These are phyloP conservation scores for Crossocerus cetratus DNA, from an alignment of 2,888 invertebrate species.

Conservation along the genomic window DNA sequence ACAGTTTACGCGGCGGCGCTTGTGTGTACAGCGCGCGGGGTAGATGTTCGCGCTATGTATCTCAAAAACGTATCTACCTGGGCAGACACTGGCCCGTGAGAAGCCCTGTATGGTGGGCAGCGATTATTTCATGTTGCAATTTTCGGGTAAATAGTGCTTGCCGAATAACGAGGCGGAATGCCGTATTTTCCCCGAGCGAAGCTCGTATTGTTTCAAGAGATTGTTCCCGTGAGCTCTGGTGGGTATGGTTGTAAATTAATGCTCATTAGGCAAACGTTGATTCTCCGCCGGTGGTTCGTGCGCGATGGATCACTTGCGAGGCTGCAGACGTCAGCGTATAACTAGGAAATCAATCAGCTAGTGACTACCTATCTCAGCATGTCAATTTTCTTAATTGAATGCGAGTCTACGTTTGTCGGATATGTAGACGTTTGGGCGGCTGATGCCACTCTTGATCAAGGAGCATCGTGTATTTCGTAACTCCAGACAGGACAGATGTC, in stretches of 20 bases:
- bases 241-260: too few species aligned
- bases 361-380: conserved; percentile 36
- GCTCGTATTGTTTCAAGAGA: too few species aligned
- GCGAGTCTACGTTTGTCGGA: conserved; percentile 31
- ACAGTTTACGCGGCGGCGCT: background rate
- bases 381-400: conserved; percentile 46
- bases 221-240: too few species aligned
- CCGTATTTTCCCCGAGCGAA: too few species aligned
- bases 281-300: background rate
- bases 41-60: background rate
- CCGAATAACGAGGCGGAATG: too few species aligned
- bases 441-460: conserved; percentile 41
- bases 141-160: too few species aligned
- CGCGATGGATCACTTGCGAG: conserved; percentile 5
- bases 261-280: too few species aligned
- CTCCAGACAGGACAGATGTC: conserved; percentile 15
- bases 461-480: conserved; percentile 22
- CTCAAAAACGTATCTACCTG: background rate
- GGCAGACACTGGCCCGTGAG: too few species aligned
- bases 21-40: background rate
- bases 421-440: conserved; percentile 44
- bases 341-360: conserved; percentile 35
- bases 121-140: too few species aligned
- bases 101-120: too few species aligned
- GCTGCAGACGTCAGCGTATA: conserved; percentile 16